Percentiles rank a stretch among this genome's conserved stretches.
Conservation (phyloP, 2,113 vertebrate genomes). For the Agelaius tricolor region DNA sequence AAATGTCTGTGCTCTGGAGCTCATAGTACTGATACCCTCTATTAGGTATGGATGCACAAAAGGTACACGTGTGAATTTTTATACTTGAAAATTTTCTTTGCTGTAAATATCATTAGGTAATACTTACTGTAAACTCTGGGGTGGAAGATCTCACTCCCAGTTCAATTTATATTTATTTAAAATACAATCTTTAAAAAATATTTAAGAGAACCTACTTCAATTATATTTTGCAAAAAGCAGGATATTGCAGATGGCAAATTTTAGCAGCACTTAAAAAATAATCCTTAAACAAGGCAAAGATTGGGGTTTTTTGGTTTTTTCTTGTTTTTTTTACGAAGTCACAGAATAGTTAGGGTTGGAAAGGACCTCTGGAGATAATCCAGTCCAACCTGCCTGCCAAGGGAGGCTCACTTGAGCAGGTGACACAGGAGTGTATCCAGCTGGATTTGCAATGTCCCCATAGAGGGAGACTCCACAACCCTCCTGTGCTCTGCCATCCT, state of each 20-base stretch:
- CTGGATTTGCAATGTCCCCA: neutral
- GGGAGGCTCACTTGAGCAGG: neutral
- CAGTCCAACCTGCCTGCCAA: neutral
- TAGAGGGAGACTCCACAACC: neutral
- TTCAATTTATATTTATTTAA: neutral
- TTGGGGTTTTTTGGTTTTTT: neutral
- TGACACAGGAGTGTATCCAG: neutral
- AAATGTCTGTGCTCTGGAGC: neutral
- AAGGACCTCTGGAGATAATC: neutral
- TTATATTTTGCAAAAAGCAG: neutral
- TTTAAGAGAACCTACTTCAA: neutral
- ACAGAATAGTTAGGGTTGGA: neutral
- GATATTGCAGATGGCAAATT: neutral
- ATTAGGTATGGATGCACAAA: neutral
- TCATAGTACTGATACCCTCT: neutral
- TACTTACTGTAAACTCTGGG: neutral
- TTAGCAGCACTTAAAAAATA: neutral
- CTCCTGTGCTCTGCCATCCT: neutral
- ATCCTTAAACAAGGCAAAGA: neutral
- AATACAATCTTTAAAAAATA: neutral
- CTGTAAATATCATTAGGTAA: neutral
- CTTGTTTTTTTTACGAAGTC: neutral
- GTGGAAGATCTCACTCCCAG: rapidly evolving
- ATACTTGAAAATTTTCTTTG: neutral
- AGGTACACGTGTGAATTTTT: neutral